Evolutionary conservation across 2,797 vertebrate genomes (phyloP).

Genomic region (Microctenopoma stevenorrisi): DNA sequence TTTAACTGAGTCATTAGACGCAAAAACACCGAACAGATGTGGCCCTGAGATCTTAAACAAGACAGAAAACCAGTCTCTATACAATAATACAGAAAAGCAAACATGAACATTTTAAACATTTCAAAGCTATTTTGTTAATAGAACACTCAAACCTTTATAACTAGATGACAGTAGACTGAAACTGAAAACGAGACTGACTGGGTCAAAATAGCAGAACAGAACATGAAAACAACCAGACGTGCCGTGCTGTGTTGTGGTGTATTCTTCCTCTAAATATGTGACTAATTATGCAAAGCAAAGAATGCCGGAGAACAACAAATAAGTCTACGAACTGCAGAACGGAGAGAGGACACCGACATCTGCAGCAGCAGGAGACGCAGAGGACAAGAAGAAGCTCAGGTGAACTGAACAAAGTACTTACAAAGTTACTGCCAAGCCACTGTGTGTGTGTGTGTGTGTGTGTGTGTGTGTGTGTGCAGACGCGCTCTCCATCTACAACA

Average conservation of each 20-base stretch:
- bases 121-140: slow-evolving; percentile 11
- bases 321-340: slow-evolving; percentile 6
- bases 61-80: background rate
- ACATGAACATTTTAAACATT: slow-evolving; percentile 18
- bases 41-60: too few relatives aligned
- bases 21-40: slow-evolving; percentile 1
- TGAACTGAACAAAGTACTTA: slow-evolving; percentile 12
- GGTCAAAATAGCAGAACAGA: slow-evolving; percentile 30
- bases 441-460: background rate
- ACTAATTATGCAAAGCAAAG: slow-evolving; percentile 42
- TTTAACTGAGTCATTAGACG: slow-evolving; percentile 9
- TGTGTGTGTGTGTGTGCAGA: too few relatives aligned
- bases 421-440: slow-evolving; percentile 14
- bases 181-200: slow-evolving; percentile 30
- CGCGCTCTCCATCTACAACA: slow-evolving; percentile 20
- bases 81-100: slow-evolving; percentile 9
- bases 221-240: slow-evolving; percentile 53
- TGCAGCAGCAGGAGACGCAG: slow-evolving; percentile 24
- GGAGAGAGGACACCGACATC: slow-evolving; percentile 16
- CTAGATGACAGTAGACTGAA: slow-evolving; percentile 42
- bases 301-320: slow-evolving; percentile 25
- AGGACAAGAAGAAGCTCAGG: slow-evolving; percentile 9
- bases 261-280: slow-evolving; percentile 45
- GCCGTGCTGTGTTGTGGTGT: slow-evolving; percentile 33
- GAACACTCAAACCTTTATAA: slow-evolving; percentile 42